These are phyloP conservation scores for Bombus sibiricus DNA, from an alignment of 1,140 invertebrate species.

Conservation along the genomic window DNA sequence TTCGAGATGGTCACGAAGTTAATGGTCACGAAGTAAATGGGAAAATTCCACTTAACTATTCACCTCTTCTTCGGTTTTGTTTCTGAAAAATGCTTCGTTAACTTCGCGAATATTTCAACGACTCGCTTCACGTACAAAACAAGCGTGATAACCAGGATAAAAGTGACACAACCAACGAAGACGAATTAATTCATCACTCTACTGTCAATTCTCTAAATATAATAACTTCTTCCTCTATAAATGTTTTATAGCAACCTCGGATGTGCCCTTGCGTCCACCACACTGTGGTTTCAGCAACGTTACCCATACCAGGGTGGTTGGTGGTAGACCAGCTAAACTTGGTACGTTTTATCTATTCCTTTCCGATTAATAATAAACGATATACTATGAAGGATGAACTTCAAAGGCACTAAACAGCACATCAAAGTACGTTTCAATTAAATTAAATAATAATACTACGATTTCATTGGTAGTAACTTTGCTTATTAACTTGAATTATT, in stretches of 20 bases:
- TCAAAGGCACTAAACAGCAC: too few relatives aligned
- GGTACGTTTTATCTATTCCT: slow-evolving; percentile 48
- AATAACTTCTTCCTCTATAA: not conserved
- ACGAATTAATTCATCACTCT: too few relatives aligned
- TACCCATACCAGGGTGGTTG: slow-evolving; percentile 63
- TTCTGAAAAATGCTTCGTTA: not conserved
- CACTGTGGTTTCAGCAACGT: slow-evolving; percentile 72
- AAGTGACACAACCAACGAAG: too few relatives aligned
- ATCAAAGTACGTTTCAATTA: too few relatives aligned
- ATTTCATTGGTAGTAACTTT: too few relatives aligned
- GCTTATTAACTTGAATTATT: too few relatives aligned
- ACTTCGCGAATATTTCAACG: not conserved
- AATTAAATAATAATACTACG: too few relatives aligned
- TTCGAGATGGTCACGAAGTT: not conserved
- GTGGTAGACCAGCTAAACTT: slow-evolving; percentile 68
- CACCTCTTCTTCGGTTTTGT: not conserved
- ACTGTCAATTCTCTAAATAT: not conserved
- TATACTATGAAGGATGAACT: not conserved
- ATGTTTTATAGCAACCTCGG: slow-evolving; percentile 69
- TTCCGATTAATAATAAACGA: not conserved
- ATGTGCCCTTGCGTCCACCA: slow-evolving; percentile 62
- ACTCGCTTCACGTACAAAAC: not conserved
- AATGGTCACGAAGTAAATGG: not conserved
- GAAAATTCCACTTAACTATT: not conserved
- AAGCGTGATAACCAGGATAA: too few relatives aligned